phyloP scores from a whole-genome alignment of 2,113 vertebrate species.

The Siniperca chuatsi region DNA sequence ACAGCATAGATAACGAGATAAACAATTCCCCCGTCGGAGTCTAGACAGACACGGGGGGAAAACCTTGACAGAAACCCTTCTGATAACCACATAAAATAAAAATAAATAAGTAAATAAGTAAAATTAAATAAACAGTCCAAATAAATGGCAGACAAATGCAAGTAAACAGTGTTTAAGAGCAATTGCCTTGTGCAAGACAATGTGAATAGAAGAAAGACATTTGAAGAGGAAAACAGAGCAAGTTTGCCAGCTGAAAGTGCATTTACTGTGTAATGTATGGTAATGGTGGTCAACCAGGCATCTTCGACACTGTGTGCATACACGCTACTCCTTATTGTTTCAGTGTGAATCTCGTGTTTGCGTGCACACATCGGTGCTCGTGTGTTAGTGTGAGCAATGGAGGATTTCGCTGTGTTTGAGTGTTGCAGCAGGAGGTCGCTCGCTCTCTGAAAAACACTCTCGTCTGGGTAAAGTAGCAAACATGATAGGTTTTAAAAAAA shows the following conservation, averaged over 20 bases:
- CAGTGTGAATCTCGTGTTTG: conserved; percentile 16
- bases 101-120: conserved; percentile 22
- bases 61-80: conserved; percentile 31
- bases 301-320: neutral
- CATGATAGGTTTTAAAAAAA: neutral
- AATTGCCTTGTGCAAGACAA: conserved; percentile 68
- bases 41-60: conserved; percentile 41
- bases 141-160: conserved; percentile 70
- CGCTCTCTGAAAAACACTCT: conserved; percentile 62
- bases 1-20: conserved; percentile 63
- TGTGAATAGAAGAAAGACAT: conserved; percentile 60
- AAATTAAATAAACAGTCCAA: conserved; percentile 48
- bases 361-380: neutral
- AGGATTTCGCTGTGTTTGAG: conserved; percentile 26
- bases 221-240: conserved; percentile 51
- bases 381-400: conserved; percentile 6
- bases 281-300: conserved; percentile 57
- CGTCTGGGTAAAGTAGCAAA: conserved; percentile 27
- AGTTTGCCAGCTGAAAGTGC: conserved; percentile 80
- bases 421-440: conserved; percentile 46
- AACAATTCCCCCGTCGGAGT: conserved; percentile 46
- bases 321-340: neutral
- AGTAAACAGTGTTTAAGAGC: conserved; percentile 66
- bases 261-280: conserved; percentile 79
- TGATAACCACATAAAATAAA: conserved; percentile 42